Conservation (phyloP, 2,113 vertebrate genomes). For the Eurystomus gularis region DNA sequence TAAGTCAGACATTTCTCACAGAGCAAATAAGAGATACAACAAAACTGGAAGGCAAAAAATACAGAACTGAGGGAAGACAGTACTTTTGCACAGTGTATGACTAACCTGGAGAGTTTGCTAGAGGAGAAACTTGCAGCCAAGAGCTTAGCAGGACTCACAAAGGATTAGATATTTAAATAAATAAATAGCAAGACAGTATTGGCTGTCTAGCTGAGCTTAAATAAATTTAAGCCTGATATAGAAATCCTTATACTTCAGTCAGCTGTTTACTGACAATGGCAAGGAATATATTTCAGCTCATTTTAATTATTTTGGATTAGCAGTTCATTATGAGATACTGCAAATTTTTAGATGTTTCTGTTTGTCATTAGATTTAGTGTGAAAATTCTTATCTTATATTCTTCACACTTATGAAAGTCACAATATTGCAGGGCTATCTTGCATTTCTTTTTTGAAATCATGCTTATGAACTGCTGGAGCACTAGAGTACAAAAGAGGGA, state of each 20-base stretch:
- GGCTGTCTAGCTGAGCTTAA: background rate
- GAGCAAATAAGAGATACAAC: background rate
- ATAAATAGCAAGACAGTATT: background rate
- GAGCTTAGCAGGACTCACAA: background rate
- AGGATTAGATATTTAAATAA: background rate
- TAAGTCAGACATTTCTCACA: background rate
- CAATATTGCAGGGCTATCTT: background rate
- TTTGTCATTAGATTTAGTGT: background rate
- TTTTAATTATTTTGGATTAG: background rate
- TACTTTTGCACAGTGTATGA: background rate
- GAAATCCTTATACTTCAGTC: background rate
- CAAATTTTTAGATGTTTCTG: background rate
- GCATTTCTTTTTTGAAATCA: background rate
- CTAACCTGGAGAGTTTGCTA: background rate
- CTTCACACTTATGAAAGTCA: background rate
- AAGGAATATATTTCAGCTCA: background rate
- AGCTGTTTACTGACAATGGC: background rate
- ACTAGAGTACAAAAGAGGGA: background rate
- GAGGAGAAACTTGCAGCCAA: background rate
- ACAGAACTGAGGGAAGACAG: background rate
- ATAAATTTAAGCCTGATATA: background rate
- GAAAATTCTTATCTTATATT: background rate
- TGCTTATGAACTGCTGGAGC: background rate
- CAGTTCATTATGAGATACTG: background rate
- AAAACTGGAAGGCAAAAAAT: background rate